Evolutionary conservation across 1,140 invertebrate genomes (phyloP), one percentile per base, ranked within the genome.

Genomic region (Choristoneura fumiferana): DNA sequence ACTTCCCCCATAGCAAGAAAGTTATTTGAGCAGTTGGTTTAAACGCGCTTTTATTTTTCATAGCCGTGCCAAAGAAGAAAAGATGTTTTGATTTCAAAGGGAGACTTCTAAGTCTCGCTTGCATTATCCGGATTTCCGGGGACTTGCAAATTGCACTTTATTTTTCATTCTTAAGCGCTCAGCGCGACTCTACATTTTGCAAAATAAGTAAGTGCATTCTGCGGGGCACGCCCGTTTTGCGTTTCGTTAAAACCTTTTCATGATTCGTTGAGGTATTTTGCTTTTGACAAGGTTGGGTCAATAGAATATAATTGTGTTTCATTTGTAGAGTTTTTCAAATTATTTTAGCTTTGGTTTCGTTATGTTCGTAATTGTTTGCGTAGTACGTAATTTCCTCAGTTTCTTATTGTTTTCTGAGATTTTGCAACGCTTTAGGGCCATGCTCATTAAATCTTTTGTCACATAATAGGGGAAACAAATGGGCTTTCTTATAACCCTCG

Each of bases 61-160:
- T 49, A 49, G 43, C 17, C 40, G 17, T 18, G 18, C 22, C 22
- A 29, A 29, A 49, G 29, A 49, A 49, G 43, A 49, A 49, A 49
- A 49, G 43, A 49, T 49, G 43, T 49, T 49, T 49, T 49, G 43
- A 49, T 49, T 49, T 49, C 43, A 49, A 49, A 49, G 43, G 43
- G 12, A 18, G 22, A 49, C 18, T 49, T 49, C 43, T 49, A 49
- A 49, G 43, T 12, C 40, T 9, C 40, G 17, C 43, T 29, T 29
- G 43, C 43, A 49, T 49, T 49, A 49, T 49, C 43, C 43, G 43
- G 43, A 49, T 49, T 49, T 49, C 43, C 43, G 14, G 43, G 10
- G 43, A 49, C 43, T 49, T 29, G 43, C 22, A 49, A 29, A 49
- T 49, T 49, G 43, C 43, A 49, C 43, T 49, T 49, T 49, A 49